Conservation (phyloP, 2,113 vertebrate genomes). For the Podiceps cristatus region DNA sequence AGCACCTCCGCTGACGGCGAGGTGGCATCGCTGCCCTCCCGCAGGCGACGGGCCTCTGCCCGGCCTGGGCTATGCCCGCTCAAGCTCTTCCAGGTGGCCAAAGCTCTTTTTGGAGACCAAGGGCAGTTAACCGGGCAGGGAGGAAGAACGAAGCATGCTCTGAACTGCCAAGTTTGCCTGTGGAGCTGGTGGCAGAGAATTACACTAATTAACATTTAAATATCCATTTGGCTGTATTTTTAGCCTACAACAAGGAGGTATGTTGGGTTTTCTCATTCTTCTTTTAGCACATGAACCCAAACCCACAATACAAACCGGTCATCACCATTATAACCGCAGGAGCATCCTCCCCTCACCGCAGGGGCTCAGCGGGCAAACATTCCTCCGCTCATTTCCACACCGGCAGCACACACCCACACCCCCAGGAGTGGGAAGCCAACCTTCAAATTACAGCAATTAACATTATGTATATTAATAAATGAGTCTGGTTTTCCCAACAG, state of each 20-base stretch:
- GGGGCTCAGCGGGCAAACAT: not conserved
- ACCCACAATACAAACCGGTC: not conserved
- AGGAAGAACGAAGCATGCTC: not conserved
- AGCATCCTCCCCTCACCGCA: not conserved
- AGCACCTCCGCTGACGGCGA: not conserved
- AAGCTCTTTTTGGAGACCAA: not conserved
- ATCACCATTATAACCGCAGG: not conserved
- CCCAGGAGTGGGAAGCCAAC: slow-evolving; percentile 4
- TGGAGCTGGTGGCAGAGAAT: not conserved
- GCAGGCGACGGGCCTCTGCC: rapidly evolving
- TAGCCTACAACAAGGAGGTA: not conserved
- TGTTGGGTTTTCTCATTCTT: not conserved
- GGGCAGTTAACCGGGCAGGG: not conserved
- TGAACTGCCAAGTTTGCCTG: not conserved
- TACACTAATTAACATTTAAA: not conserved
- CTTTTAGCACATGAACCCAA: not conserved
- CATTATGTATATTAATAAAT: not conserved
- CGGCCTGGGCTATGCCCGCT: not conserved
- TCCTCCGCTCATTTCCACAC: not conserved
- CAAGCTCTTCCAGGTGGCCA: not conserved
- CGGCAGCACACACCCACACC: not conserved
- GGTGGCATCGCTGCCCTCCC: not conserved
- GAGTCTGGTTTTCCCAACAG: slow-evolving; percentile 7
- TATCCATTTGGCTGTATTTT: not conserved
- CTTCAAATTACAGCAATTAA: slow-evolving; percentile 62